Evolutionary conservation across 2,797 vertebrate genomes (phyloP).

Genomic region (Luscinia megarhynchos): DNA sequence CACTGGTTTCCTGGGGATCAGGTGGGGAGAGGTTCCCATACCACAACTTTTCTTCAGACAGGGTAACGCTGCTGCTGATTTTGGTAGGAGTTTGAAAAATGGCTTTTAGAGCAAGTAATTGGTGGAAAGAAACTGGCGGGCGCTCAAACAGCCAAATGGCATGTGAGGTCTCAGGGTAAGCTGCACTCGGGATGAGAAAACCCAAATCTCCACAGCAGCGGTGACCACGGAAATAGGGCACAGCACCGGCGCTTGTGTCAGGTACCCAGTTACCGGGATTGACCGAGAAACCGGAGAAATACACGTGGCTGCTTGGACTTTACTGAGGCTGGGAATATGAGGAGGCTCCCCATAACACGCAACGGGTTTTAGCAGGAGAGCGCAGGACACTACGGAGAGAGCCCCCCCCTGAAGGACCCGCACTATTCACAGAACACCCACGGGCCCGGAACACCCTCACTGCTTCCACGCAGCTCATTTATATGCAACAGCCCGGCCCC

Average conservation of each 20-base stretch:
- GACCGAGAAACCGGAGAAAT: neutral
- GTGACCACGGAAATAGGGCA: accelerated
- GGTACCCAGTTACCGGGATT: accelerated
- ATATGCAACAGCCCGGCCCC: accelerated
- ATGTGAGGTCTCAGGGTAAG: accelerated
- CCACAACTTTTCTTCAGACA: accelerated
- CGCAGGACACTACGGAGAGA: accelerated
- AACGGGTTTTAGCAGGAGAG: accelerated
- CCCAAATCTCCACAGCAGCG: accelerated
- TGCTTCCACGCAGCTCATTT: accelerated
- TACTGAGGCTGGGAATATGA: accelerated
- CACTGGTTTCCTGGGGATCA: neutral
- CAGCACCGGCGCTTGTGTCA: neutral
- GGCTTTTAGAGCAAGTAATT: neutral
- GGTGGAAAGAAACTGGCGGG: neutral
- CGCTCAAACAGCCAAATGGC: accelerated
- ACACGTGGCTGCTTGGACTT: accelerated
- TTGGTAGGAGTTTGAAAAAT: neutral
- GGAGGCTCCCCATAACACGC: accelerated
- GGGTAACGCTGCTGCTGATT: neutral
- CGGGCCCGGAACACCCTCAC: accelerated
- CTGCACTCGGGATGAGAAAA: neutral
- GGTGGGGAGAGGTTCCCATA: accelerated
- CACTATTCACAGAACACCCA: accelerated
- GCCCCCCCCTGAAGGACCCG: accelerated